Evolutionary conservation across 64 coral and sea anemone species (phyloP), one percentile per base, ranked within the genome.

Genomic region (Exaiptasia diaphana): DNA sequence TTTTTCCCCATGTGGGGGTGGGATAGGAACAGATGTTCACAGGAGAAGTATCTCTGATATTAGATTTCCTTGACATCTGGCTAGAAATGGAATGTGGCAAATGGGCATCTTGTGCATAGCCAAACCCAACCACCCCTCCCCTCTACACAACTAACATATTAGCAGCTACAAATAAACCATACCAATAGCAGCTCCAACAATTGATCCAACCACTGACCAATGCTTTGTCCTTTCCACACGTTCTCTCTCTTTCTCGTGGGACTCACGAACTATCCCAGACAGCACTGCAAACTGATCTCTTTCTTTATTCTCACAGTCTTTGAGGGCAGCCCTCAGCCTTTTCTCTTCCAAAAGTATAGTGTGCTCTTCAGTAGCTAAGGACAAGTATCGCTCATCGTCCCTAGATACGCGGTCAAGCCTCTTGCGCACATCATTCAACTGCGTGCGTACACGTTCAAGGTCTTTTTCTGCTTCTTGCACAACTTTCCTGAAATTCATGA

Each of bases 181-280:
- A 99, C 95, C 95, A 71, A 99, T 21, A 44, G 84, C 81, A 23
- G 95, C 95, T 33, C 95, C 95, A n/a, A 56, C 85, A 31, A 92
- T 56, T 5, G 95, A 99, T 2, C 89, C 95, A 73, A 99, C 62
- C 24, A 99, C 81, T 12, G 95, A 99, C 95, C 95, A 99, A 28
- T 99, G 86, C 63, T 99, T 99, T 2, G 95, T 99, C 48, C 95
- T 88, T 33, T 99, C 95, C 0, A 85, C 95, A 53, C 95, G 88
- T 4, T 77, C 74, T 30, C 95, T 72, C 46, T 99, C 95, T 76
- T 77, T 83, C 42, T 99, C 95, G 21, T 99, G 95, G 18, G 95
- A 77, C 67, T 83, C 85, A 53, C 95, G 78, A 17, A 99, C 89
- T n/a, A 88, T 73, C 4, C 72, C 95, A 13, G 95, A 99, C n/a